Evolutionary conservation across 2,797 vertebrate genomes (phyloP).

Genomic region (Hydrocynus forskahlii): DNA sequence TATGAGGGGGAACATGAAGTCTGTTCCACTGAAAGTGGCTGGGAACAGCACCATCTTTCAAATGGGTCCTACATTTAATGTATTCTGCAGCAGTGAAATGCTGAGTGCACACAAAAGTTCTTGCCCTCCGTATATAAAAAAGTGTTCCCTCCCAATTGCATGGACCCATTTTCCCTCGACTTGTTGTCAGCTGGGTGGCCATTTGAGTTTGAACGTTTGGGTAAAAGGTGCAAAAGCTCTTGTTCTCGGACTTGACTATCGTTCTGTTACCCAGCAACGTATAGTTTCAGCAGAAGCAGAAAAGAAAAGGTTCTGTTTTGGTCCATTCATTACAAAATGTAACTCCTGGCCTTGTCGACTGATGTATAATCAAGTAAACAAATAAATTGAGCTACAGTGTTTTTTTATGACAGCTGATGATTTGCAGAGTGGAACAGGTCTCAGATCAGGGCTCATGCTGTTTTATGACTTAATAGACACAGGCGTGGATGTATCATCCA

Average conservation of each 20-base stretch:
- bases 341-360: no score
- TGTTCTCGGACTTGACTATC: no score
- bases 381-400: no score
- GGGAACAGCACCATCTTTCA: neutral
- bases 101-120: neutral
- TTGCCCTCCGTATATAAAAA: no score
- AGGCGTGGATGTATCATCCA: neutral
- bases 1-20: neutral
- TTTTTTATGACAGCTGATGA: neutral
- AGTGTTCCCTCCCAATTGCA: no score
- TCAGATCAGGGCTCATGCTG: neutral
- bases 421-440: neutral
- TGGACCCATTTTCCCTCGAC: no score
- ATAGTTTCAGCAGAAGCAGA: no score
- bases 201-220: neutral
- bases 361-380: no score
- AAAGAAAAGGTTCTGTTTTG: no score
- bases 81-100: neutral
- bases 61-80: neutral
- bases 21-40: neutral
- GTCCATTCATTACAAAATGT: no score
- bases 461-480: neutral
- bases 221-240: neutral
- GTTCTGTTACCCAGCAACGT: no score
- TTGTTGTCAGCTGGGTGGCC: neutral